These are phyloP conservation scores for Erythrolamprus reginae DNA, from an alignment of 2,113 vertebrate genomes.

Conservation along the genomic window DNA sequence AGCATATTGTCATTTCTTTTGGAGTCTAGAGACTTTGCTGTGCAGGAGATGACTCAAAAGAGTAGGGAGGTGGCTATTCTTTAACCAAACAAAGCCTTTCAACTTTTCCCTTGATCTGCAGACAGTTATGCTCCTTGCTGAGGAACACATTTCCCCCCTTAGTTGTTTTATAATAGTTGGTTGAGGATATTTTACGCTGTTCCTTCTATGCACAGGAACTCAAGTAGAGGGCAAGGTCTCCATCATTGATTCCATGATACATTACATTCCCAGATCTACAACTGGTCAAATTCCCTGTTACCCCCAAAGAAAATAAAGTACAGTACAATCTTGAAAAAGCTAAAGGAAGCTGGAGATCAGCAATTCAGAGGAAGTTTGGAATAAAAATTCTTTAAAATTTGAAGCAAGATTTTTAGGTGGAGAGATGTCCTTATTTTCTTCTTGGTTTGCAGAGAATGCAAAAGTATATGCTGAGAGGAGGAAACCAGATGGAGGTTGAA, in stretches of 20 bases:
- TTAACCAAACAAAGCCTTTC: constrained; percentile 66
- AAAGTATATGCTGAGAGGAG: constrained; percentile 34
- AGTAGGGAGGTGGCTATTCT: constrained; percentile 59
- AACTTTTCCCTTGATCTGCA: constrained; percentile 60
- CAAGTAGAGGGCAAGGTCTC: constrained; percentile 61
- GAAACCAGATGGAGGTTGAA: constrained; percentile 40
- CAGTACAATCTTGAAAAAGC: constrained; percentile 64
- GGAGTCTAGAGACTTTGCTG: constrained; percentile 62
- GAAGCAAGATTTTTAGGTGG: constrained; percentile 36
- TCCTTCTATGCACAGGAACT: constrained; percentile 49
- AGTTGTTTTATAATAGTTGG: constrained; percentile 43
- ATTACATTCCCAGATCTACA: constrained; percentile 63
- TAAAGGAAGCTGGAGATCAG: constrained; percentile 42
- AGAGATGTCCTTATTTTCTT: constrained; percentile 45
- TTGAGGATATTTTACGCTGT: constrained; percentile 40
- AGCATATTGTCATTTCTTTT: constrained; percentile 75
- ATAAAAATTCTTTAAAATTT: constrained; percentile 1
- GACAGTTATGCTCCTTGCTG: constrained; percentile 48
- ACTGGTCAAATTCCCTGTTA: constrained; percentile 55
- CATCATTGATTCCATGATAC: constrained; percentile 59
- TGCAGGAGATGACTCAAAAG: constrained; percentile 62
- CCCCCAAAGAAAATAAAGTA: constrained; percentile 13
- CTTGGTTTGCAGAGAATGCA: constrained; percentile 55
- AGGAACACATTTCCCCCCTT: constrained; percentile 20
- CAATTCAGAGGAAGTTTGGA: constrained; percentile 52